Conservation (phyloP, 1,140 invertebrate species). For the Diorhabda sublineata region DNA sequence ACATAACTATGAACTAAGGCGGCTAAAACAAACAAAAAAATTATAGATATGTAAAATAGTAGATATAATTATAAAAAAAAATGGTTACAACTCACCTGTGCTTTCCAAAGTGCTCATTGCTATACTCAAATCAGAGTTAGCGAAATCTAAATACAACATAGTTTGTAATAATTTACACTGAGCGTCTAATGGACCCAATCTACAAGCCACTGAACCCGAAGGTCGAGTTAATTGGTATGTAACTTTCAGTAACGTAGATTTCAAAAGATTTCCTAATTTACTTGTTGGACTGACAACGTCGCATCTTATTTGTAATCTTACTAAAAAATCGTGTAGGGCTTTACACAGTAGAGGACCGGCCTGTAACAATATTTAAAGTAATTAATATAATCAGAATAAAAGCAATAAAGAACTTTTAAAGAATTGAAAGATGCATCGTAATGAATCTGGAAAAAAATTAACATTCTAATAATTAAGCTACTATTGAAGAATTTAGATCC, state of each 20-base stretch:
- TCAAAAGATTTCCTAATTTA: constrained; percentile 58
- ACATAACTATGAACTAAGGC: constrained; percentile 58
- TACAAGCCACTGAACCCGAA: constrained; percentile 64
- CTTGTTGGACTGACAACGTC: constrained; percentile 58
- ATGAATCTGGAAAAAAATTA: too few relatives aligned
- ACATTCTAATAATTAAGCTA: too few relatives aligned
- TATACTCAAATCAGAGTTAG: constrained; percentile 65
- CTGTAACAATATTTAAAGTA: constrained; percentile 43
- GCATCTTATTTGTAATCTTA: constrained; percentile 65
- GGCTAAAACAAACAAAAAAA: constrained; percentile 40
- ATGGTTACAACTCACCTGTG: constrained; percentile 51
- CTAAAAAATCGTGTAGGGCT: constrained; percentile 67
- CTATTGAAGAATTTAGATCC: too few relatives aligned
- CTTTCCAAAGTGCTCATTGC: constrained; percentile 72
- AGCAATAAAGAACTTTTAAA: too few relatives aligned
- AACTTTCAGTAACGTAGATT: constrained; percentile 65
- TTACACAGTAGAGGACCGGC: constrained; percentile 75
- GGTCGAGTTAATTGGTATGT: constrained; percentile 68
- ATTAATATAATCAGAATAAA: too few relatives aligned
- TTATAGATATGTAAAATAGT: constrained; percentile 55
- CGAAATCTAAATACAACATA: constrained; percentile 62
- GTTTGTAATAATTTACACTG: constrained; percentile 70
- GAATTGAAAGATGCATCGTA: too few relatives aligned
- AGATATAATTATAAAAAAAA: constrained; percentile 39
- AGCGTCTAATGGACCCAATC: constrained; percentile 76